phyloP scores from a whole-genome alignment of 2,113 vertebrate genomes.

The Hippocampus guttulatus region DNA sequence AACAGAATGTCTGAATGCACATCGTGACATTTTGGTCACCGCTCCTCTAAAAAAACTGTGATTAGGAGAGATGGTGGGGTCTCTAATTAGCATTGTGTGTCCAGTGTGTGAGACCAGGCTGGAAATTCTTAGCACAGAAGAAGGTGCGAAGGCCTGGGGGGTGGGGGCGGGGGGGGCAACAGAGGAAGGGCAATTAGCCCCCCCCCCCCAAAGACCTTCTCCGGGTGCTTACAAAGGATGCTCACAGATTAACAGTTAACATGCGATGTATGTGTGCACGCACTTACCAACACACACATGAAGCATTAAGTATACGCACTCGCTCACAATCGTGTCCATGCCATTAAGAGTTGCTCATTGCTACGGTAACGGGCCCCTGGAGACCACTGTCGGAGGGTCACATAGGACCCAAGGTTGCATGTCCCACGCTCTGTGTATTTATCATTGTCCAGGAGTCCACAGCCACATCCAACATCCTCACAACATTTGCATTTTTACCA shows the following conservation, averaged over 20 bases:
- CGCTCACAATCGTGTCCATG: conserved; percentile 33
- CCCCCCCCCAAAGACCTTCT: conserved; percentile 28
- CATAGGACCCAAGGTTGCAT: conserved; percentile 34
- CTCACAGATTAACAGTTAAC: conserved; percentile 50
- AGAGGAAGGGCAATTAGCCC: conserved; percentile 62
- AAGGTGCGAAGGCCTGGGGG: conserved; percentile 58
- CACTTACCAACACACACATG: conserved; percentile 22
- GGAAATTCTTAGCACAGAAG: conserved; percentile 52
- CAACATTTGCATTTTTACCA: not conserved
- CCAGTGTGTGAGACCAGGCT: conserved; percentile 54
- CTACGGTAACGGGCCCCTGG: conserved; percentile 70
- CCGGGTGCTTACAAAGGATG: conserved; percentile 14
- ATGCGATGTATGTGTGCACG: conserved; percentile 34
- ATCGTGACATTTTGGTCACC: conserved; percentile 57
- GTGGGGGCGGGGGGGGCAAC: conserved; percentile 23
- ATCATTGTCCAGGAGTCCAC: conserved; percentile 4
- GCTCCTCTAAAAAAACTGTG: conserved; percentile 45
- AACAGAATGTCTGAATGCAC: conserved; percentile 32
- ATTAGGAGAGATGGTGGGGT: conserved; percentile 57
- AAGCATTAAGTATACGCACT: conserved; percentile 32
- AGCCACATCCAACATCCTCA: not conserved
- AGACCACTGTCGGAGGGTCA: conserved; percentile 52
- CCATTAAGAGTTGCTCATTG: conserved; percentile 58
- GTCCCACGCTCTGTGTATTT: conserved; percentile 48
- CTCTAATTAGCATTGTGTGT: conserved; percentile 66